Base-by-base conservation (phyloP, 1,140 invertebrate species). In the Neelides sp. region DNA sequence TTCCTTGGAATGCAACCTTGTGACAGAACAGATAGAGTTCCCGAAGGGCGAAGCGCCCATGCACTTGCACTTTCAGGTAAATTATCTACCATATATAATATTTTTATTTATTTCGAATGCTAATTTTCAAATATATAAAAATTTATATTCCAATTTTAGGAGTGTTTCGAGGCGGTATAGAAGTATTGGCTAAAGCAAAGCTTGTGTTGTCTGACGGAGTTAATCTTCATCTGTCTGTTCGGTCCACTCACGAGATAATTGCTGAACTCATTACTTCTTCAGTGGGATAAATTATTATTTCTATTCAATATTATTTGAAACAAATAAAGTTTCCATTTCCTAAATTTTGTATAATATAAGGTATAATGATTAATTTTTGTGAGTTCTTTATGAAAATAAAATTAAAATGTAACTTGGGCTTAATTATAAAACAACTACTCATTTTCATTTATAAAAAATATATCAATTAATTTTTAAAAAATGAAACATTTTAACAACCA, bases 1-100 rank as follows among this genome's bases (percentile, higher is more conserved):
- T 93, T 88, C 66, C 70, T 98, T 37, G 93, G 92, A 0, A 72
- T 98, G 64, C 83, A 85, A 54, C 78, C 89, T 0, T 79, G 86
- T 59, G 81, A 97, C 66, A 71, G 85, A 7, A 83, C 80, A 4
- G 89, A 95, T 62, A 81, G 80, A 61, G 79, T 95, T 7, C 78
- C 80, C 0, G 78, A 90, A 54, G 89, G 85, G 4, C 85, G 89
- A 61, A 78, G 77, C 36, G 75, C 78, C 3, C 92, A 96, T 64
- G 82, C 82, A 1, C 67, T 95, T 15, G 73, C 81, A 45, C 70
- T 94, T 40, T 78, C 84, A 49, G 87, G 83, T 70, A 67, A 62
- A 45, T 50, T 24, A 47, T 4, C 27, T 20, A 17, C 55, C 13
- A 36, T 22, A 17, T 36, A 30, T 26, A 30, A 27, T 5, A 19